Evolutionary conservation across 2,888 invertebrate species (phyloP).

Genomic region (Busseola fusca): DNA sequence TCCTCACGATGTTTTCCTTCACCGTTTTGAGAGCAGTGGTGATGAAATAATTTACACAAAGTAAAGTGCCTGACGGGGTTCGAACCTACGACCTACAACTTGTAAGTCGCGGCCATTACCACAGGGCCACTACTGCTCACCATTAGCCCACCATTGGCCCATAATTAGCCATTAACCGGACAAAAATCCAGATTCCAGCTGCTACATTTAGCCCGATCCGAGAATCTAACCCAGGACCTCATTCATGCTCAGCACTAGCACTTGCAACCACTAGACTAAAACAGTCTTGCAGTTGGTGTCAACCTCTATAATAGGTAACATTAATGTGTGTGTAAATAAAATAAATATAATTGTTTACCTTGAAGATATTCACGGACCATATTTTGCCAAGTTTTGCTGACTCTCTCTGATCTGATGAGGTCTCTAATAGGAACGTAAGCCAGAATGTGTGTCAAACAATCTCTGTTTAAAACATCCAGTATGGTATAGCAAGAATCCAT

Average conservation of each 20-base stretch:
- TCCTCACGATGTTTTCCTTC: too few species aligned
- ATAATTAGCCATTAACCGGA: too few species aligned
- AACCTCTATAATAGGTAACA: not conserved
- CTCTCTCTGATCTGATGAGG: constrained; percentile 88
- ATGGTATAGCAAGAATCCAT: constrained; percentile 64
- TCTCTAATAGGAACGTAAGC: constrained; percentile 86
- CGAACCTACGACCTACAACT: too few species aligned
- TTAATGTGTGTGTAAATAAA: not conserved
- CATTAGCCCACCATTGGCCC: too few species aligned
- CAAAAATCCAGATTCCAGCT: too few species aligned
- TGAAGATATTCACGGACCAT: constrained; percentile 86
- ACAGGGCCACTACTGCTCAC: too few species aligned
- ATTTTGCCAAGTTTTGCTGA: constrained; percentile 88
- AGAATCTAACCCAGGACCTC: not conserved
- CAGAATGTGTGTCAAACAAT: constrained; percentile 88
- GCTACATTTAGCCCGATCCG: too few species aligned
- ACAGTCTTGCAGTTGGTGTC: not conserved
- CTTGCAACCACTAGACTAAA: not conserved
- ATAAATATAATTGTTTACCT: constrained; percentile 65
- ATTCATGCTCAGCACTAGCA: too few species aligned
- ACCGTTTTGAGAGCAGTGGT: too few species aligned
- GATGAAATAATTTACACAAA: too few species aligned
- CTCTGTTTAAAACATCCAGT: constrained; percentile 87
- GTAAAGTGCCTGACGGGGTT: too few species aligned
- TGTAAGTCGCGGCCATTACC: too few species aligned